Conservation (phyloP, 2,113 vertebrate species). For the Pygoscelis adeliae region DNA sequence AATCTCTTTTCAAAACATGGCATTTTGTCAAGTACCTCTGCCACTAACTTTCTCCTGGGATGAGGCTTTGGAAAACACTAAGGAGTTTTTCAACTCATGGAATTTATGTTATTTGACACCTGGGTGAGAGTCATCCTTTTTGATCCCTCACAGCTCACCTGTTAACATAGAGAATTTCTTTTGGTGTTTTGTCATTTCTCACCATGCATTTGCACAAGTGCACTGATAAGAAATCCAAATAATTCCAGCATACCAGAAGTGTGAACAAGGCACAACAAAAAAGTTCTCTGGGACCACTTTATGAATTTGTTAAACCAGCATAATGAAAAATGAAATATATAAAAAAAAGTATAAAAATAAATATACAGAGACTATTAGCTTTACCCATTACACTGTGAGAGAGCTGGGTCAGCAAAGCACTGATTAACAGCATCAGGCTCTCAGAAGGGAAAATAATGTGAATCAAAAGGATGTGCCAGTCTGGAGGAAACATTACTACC, state of each 20-base stretch:
- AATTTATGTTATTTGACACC: background rate
- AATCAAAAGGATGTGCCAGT: background rate
- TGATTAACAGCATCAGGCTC: background rate
- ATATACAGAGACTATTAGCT: background rate
- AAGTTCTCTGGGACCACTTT: background rate
- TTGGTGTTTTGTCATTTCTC: background rate
- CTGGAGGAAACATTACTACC: background rate
- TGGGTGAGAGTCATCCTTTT: background rate
- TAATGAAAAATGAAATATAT: background rate
- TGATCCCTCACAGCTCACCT: background rate
- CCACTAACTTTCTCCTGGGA: background rate
- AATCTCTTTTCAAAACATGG: background rate
- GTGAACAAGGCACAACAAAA: background rate
- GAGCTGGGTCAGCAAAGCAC: background rate
- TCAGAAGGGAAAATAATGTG: background rate
- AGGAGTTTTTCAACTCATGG: background rate
- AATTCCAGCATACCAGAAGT: background rate
- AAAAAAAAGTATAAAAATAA: background rate
- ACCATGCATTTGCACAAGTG: background rate
- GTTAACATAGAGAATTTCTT: background rate
- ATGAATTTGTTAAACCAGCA: background rate
- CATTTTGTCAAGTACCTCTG: background rate
- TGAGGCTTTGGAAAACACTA: background rate
- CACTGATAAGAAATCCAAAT: background rate
- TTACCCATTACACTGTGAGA: background rate